Evolutionary conservation across 1,140 invertebrate genomes (phyloP).

Genomic region (Aphelinus atriplicis): DNA sequence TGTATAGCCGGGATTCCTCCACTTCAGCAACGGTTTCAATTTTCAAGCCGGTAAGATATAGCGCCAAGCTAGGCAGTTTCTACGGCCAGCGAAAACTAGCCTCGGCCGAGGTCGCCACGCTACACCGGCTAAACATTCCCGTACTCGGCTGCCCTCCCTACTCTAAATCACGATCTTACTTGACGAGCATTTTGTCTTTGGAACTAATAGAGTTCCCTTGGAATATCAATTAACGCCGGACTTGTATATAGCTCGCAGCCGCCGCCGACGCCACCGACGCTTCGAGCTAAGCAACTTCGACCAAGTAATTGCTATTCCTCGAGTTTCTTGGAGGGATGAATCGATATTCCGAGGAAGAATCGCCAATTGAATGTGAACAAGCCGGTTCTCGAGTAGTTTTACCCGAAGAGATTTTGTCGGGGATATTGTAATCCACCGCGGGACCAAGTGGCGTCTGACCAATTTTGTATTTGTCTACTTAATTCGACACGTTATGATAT

Average conservation of each 20-base stretch:
- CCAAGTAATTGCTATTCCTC: not conserved
- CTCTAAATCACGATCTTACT: slow-evolving; percentile 32
- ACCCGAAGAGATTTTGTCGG: too few relatives aligned
- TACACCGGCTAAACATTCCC: slow-evolving; percentile 25
- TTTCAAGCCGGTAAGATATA: not conserved
- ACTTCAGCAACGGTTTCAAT: slow-evolving; percentile 26
- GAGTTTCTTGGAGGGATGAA: too few relatives aligned
- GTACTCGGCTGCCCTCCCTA: not conserved
- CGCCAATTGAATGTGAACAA: too few relatives aligned
- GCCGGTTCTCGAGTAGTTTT: too few relatives aligned
- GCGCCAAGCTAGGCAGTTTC: slow-evolving; percentile 24
- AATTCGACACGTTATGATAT: too few relatives aligned
- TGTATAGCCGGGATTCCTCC: too few relatives aligned
- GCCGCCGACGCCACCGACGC: not conserved
- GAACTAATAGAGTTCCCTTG: slow-evolving; percentile 21
- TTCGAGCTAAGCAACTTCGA: not conserved
- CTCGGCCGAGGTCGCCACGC: not conserved
- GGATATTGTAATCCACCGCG: too few relatives aligned
- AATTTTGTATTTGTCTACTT: too few relatives aligned
- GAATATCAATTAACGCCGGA: slow-evolving; percentile 27
- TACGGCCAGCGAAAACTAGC: slow-evolving; percentile 22
- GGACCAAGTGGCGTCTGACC: too few relatives aligned
- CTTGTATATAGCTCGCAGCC: not conserved
- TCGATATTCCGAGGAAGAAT: too few relatives aligned
- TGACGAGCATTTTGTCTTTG: slow-evolving; percentile 35